Evolutionary conservation across 1,140 invertebrate species (phyloP).

Genomic region (Drosophila punjabiensis): DNA sequence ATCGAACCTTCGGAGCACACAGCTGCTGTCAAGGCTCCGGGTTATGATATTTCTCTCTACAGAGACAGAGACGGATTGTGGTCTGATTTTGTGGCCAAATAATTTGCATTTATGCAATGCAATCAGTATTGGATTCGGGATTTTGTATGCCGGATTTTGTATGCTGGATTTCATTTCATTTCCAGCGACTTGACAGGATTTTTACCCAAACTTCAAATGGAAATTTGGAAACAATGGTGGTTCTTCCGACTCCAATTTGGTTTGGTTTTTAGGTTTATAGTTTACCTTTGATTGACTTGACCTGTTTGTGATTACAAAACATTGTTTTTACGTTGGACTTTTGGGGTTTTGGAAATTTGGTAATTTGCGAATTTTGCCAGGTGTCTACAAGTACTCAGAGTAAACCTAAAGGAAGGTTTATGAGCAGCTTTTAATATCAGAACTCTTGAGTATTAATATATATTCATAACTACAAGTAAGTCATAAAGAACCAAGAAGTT

Average conservation of each 20-base stretch:
- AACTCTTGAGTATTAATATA: no score
- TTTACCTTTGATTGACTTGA: slow-evolving; percentile 3
- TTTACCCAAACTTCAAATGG: neutral
- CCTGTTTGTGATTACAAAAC: neutral
- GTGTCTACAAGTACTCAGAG: neutral
- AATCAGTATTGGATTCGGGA: neutral
- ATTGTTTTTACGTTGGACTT: no score
- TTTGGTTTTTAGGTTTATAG: neutral
- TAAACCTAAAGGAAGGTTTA: neutral
- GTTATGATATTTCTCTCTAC: no score
- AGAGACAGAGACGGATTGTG: slow-evolving; percentile 19
- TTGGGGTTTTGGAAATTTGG: no score
- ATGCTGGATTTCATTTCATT: neutral
- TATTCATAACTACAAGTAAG: no score
- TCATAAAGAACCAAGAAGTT: no score
- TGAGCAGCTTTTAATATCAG: no score
- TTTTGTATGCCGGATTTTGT: neutral
- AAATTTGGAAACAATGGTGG: neutral
- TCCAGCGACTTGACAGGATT: neutral
- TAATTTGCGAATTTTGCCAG: neutral
- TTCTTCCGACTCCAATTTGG: neutral
- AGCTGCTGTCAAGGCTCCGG: slow-evolving; percentile 8
- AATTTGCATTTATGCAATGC: slow-evolving; percentile 37
- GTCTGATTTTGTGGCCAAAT: slow-evolving; percentile 51
- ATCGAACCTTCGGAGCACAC: slow-evolving; percentile 22